These are phyloP conservation scores for Thelaira solivaga DNA, from an alignment of 2,888 invertebrate species.

Conservation along the genomic window DNA sequence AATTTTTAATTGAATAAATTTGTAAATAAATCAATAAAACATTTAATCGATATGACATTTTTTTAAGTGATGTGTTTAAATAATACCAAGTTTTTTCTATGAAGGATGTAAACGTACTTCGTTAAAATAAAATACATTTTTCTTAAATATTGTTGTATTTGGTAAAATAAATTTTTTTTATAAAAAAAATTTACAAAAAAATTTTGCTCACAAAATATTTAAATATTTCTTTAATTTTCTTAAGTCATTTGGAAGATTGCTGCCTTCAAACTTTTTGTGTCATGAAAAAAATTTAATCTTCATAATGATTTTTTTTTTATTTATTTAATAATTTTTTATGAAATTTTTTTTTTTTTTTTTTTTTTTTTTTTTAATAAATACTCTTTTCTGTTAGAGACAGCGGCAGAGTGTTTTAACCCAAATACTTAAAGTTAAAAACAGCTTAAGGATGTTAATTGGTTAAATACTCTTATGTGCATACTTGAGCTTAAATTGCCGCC, in stretches of 20 bases:
- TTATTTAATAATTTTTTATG: constrained; percentile 36
- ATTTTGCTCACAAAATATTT: too few species aligned
- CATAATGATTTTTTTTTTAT: constrained; percentile 26
- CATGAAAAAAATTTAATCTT: constrained; percentile 48
- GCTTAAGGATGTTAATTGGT: constrained; percentile 35
- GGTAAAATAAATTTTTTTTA: too few species aligned
- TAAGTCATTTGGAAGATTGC: background rate
- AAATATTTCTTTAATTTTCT: too few species aligned
- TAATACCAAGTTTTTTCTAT: too few species aligned
- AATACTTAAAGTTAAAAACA: constrained; percentile 34
- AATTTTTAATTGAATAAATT: too few species aligned
- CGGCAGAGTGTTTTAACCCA: constrained; percentile 21
- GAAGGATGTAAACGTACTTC: too few species aligned
- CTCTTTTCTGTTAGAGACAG: background rate
- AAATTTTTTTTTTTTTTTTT: constrained; percentile 30
- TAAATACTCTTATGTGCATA: constrained; percentile 39
- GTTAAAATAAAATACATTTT: too few species aligned
- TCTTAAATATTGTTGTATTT: too few species aligned
- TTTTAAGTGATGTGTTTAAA: too few species aligned
- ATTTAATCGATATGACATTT: too few species aligned
- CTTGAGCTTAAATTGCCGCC: constrained; percentile 31
- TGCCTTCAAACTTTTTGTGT: constrained; percentile 35
- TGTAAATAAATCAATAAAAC: too few species aligned
- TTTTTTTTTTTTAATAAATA: background rate
- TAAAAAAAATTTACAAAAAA: too few species aligned